phyloP scores from a whole-genome alignment of 1,140 invertebrate genomes.

The Probaryconus sp. region DNA sequence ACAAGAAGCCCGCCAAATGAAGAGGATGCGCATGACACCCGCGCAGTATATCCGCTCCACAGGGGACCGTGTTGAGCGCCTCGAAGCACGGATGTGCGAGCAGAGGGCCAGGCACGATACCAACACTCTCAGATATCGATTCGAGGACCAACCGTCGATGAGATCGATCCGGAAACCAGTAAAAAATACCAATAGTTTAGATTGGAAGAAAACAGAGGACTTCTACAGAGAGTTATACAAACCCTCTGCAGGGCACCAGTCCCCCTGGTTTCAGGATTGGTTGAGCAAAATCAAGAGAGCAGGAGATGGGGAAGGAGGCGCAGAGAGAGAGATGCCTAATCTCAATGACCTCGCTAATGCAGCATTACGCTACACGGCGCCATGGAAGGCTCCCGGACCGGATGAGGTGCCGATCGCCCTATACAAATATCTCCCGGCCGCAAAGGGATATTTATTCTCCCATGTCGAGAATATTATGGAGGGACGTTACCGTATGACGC shows the following conservation, averaged over 20 bases:
- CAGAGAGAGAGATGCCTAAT: too few species aligned
- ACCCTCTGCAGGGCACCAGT: conserved; percentile 1
- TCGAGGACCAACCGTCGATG: conserved; percentile 3
- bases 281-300: too few species aligned
- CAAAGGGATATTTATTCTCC: conserved; percentile 7
- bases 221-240: not conserved
- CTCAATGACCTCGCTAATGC: too few species aligned
- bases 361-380: not conserved
- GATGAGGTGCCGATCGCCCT: conserved; percentile 20
- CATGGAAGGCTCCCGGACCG: conserved; percentile 36
- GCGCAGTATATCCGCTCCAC: not conserved
- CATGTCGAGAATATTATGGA: not conserved
- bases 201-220: conserved; percentile 7
- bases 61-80: not conserved
- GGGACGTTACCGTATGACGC: not conserved
- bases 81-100: not conserved
- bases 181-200: not conserved
- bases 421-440: conserved; percentile 28
- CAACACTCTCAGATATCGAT: not conserved
- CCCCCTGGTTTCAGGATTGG: too few species aligned
- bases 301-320: too few species aligned
- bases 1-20: not conserved
- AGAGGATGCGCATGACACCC: conserved; percentile 3
- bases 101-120: not conserved
- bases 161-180: conserved; percentile 1